phyloP scores from a whole-genome alignment of 2,113 vertebrate genomes.

The Rhagologus leucostigma region DNA sequence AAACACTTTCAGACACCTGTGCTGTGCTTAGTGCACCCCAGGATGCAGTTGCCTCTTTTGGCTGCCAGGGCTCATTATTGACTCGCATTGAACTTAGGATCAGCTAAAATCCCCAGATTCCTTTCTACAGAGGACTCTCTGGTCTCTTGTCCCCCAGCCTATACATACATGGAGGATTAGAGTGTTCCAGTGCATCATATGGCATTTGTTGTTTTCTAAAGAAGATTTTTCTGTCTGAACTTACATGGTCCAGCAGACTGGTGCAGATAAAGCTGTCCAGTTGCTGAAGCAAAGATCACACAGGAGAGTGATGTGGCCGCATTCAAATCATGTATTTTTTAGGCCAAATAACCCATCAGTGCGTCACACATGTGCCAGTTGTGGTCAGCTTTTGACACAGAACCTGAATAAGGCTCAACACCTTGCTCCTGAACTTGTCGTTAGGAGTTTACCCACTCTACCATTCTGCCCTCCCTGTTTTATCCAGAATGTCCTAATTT shows the following conservation, averaged over 20 bases:
- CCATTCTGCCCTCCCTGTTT: not conserved
- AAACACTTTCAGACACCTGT: not conserved
- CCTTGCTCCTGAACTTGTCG: not conserved
- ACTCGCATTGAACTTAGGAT: not conserved
- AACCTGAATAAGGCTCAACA: not conserved
- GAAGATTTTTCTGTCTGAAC: not conserved
- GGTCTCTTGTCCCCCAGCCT: not conserved
- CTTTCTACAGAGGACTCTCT: not conserved
- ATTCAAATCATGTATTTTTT: not conserved
- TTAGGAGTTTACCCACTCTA: not conserved
- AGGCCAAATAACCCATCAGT: not conserved
- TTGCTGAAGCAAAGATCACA: not conserved
- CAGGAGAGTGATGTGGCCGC: not conserved
- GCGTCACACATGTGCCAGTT: fast-evolving
- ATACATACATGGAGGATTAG: fast-evolving
- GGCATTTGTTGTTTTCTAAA: not conserved
- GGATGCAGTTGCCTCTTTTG: not conserved
- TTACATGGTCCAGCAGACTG: not conserved
- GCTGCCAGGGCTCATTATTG: not conserved
- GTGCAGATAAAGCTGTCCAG: not conserved
- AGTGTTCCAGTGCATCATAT: not conserved
- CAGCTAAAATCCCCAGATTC: not conserved
- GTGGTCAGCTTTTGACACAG: not conserved
- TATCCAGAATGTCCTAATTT: not conserved
- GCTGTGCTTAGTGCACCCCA: not conserved